Conservation (phyloP, 2,113 vertebrate species). For the Melanotaenia duboulayi region DNA sequence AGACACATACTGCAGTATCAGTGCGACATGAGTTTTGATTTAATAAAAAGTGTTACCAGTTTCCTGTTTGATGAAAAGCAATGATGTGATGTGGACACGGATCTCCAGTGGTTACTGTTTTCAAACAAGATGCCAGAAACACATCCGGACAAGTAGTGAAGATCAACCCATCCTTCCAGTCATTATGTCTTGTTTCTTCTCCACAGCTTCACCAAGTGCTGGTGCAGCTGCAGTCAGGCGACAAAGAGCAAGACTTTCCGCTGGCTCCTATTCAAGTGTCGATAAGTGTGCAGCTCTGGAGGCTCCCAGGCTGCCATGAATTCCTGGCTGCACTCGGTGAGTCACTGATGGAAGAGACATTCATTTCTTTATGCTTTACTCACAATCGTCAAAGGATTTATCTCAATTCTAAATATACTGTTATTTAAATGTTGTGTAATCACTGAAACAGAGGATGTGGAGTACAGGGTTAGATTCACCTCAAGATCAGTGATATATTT, state of each 20-base stretch:
- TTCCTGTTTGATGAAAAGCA: neutral
- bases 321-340: constrained; percentile 95
- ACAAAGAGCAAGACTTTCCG: constrained; percentile 93
- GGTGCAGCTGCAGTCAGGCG: constrained; percentile 91
- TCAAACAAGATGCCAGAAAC: neutral
- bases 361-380: neutral
- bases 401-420: no score
- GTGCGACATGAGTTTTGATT: neutral
- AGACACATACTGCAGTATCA: neutral
- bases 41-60: neutral
- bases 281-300: constrained; percentile 96
- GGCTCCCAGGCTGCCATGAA: constrained; percentile 94
- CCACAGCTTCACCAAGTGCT: constrained; percentile 94
- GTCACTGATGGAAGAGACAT: constrained; percentile 23
- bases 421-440: no score
- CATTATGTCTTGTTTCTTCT: neutral
- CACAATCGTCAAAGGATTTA: neutral
- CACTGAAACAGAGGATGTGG: no score
- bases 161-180: neutral
- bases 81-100: neutral
- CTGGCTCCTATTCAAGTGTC: constrained; percentile 91
- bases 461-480: no score
- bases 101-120: neutral
- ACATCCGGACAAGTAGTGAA: neutral
- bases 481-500: no score